Conservation (phyloP, 1,140 invertebrate genomes). For the Portunus trituberculatus region DNA sequence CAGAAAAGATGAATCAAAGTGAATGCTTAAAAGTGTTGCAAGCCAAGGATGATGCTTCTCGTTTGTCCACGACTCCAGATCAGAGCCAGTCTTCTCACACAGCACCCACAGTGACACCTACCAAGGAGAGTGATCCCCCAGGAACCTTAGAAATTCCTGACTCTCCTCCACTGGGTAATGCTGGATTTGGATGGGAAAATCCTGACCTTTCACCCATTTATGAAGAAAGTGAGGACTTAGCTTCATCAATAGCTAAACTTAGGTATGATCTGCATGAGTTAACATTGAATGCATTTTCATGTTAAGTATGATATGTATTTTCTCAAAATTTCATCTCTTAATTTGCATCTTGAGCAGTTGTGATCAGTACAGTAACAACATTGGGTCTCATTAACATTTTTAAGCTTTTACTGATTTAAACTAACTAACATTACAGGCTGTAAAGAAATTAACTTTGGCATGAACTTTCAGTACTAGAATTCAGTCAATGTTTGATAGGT, state of each 20-base stretch:
- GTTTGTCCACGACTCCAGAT: neutral
- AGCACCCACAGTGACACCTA: neutral
- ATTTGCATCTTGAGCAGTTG: too few species aligned
- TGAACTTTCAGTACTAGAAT: neutral
- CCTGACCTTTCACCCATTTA: slow-evolving; percentile 83
- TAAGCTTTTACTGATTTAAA: too few species aligned
- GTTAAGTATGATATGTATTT: too few species aligned
- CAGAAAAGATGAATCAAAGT: neutral
- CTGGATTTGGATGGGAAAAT: slow-evolving; percentile 75
- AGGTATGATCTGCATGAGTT: slow-evolving; percentile 57
- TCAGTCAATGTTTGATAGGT: neutral
- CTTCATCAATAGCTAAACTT: slow-evolving; percentile 87
- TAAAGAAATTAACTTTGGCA: neutral
- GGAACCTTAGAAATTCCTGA: slow-evolving; percentile 41
- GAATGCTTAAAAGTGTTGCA: neutral
- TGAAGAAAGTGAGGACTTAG: slow-evolving; percentile 87
- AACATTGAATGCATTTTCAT: neutral
- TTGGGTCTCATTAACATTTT: too few species aligned
- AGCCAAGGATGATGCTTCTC: neutral
- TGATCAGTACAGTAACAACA: too few species aligned
- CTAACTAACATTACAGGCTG: too few species aligned
- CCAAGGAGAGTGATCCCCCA: slow-evolving; percentile 26
- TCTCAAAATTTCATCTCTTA: too few species aligned
- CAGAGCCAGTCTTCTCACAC: neutral
- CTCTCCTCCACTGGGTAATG: slow-evolving; percentile 57